Percentiles rank a stretch among this genome's conserved stretches.
These are phyloP conservation scores for Epirrita christyi DNA, from an alignment of 2,888 invertebrate species.

Conservation along the genomic window DNA sequence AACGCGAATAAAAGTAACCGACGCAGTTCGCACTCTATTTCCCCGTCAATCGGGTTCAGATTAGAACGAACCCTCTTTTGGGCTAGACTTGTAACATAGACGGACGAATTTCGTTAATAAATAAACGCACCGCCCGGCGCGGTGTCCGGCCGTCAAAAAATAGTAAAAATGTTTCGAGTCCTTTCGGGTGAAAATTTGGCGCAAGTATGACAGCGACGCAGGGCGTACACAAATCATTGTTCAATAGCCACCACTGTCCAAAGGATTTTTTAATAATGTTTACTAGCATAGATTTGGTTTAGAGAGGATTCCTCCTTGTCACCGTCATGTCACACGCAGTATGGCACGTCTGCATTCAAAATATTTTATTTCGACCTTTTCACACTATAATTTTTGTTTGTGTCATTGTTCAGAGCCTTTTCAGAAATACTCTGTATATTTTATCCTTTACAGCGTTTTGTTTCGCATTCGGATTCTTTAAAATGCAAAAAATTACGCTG, in stretches of 20 bases:
- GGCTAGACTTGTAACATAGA: constrained; percentile 68
- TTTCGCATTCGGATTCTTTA: constrained; percentile 33
- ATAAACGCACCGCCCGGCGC: constrained; percentile 78
- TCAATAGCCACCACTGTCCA: constrained; percentile 75
- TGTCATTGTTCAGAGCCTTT: constrained; percentile 57
- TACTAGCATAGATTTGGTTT: constrained; percentile 68
- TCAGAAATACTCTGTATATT: constrained; percentile 55
- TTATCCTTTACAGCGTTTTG: constrained; percentile 44
- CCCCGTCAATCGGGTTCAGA: constrained; percentile 47
- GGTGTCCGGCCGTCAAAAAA: constrained; percentile 59
- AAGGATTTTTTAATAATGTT: constrained; percentile 81
- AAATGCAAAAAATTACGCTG: constrained; percentile 14
- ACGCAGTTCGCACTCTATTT: constrained; percentile 53
- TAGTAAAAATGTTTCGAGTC: constrained; percentile 66
- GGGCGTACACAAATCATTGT: constrained; percentile 76
- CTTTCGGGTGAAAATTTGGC: constrained; percentile 74
- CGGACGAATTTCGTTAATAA: constrained; percentile 83
- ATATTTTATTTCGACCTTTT: constrained; percentile 49
- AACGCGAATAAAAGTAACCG: constrained; percentile 41
- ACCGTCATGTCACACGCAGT: constrained; percentile 42
- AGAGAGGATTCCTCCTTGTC: constrained; percentile 58
- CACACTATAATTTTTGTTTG: constrained; percentile 46
- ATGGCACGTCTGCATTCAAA: constrained; percentile 49
- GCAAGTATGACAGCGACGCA: constrained; percentile 75
- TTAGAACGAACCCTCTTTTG: constrained; percentile 32